Base-by-base conservation (phyloP, 2,888 invertebrate species). In the Bembecia ichneumoniformis region DNA sequence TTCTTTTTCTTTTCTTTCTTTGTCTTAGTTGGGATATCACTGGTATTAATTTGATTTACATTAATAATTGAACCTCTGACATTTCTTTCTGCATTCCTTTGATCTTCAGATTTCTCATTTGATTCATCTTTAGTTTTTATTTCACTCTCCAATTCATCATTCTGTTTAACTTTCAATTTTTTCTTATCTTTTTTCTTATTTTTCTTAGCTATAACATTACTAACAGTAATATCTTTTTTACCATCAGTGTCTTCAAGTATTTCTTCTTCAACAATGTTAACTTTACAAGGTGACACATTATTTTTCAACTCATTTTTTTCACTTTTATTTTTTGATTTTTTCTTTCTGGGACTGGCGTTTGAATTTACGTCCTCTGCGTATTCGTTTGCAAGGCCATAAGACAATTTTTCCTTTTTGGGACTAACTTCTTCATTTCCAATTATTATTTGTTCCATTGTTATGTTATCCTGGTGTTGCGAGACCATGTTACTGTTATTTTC, bases 1-100 rank as follows among this genome's bases (percentile, higher is more conserved):
- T 55, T 49, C 44, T 55, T 55, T 10, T 34, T 43, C 36, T 51
- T 52, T n/a, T 49, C 51, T 2, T 51, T 52, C 14, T 51, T 52
- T 40, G 52, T 53, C 45, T 53, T 52, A 0, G 14, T 7, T 11
- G 3, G 50, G 15, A 2, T 11, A 11, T 48, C 40, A 7, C 20
- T 40, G 4, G 7, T 49, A 28, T 11, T n/a, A 28, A n/a, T 46
- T 13, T 17, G 40, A n/a, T 51, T 16, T 46, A 45, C 47, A 35
- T 28, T 34, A 7, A 28, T n/a, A 3, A 17, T 17, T 14, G 16
- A 16, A 17, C 17, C 13, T 9, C 2, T 35, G 3, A 15, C 7
- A n/a, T 46, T 15, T 1, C 46, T 34, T 10, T 40, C 14, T 40
- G 40, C 40, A 40, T n/a, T 13, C 7, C 46, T 51, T 13, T 48